These are phyloP conservation scores for Callimorpha dominula DNA, from an alignment of 2,888 invertebrate genomes.

Conservation along the genomic window DNA sequence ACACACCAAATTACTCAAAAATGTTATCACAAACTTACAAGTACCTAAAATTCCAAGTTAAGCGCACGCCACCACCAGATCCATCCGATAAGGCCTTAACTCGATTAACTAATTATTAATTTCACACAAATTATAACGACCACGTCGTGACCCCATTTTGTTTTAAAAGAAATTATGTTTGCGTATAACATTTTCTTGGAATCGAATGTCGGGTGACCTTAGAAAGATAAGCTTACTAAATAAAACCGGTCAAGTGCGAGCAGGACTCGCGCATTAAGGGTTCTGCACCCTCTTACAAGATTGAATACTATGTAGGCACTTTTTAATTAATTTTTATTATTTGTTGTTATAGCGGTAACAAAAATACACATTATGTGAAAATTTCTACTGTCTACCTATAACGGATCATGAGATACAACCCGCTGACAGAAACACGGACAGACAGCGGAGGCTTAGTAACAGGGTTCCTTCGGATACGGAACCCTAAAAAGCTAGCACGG, in stretches of 20 bases:
- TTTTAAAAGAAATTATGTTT: constrained; percentile 8
- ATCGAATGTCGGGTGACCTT: neutral
- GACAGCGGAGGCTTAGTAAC: too few relatives aligned
- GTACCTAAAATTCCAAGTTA: constrained; percentile 21
- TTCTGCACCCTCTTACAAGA: too few relatives aligned
- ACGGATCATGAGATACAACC: too few relatives aligned
- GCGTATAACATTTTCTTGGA: neutral
- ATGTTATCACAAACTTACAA: constrained; percentile 11
- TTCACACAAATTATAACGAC: constrained; percentile 78
- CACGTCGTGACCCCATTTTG: constrained; percentile 49
- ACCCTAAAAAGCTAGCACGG: too few relatives aligned
- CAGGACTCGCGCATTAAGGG: too few relatives aligned
- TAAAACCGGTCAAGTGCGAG: neutral
- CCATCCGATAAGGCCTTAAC: constrained; percentile 59
- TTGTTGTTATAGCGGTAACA: too few relatives aligned
- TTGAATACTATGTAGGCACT: too few relatives aligned
- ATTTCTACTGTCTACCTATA: too few relatives aligned
- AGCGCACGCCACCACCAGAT: constrained; percentile 46
- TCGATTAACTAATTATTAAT: constrained; percentile 79
- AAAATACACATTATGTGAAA: too few relatives aligned
- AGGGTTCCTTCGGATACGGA: too few relatives aligned
- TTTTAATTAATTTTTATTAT: too few relatives aligned
- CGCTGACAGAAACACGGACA: too few relatives aligned
- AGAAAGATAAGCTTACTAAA: neutral
- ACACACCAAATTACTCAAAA: neutral